Evolutionary conservation across 1,140 invertebrate genomes (phyloP).

Genomic region (Danaus melanippus): DNA sequence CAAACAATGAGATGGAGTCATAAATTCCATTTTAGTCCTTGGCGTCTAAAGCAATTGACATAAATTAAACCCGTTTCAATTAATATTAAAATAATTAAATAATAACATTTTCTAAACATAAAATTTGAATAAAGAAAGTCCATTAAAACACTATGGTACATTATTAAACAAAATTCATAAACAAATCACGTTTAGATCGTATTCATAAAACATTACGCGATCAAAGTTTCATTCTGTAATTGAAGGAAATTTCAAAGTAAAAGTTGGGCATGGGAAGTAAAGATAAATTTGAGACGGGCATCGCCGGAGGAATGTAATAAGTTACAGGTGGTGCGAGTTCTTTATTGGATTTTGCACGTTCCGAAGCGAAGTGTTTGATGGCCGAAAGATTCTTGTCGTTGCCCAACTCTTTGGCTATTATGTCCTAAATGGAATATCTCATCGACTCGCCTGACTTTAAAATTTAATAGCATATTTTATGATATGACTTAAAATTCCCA

Average conservation of each 20-base stretch:
- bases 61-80: no score
- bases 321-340: constrained; percentile 63
- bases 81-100: no score
- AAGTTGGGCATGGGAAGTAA: constrained; percentile 58
- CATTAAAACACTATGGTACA: constrained; percentile 11
- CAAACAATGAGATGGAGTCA: no score
- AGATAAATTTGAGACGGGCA: constrained; percentile 48
- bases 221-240: constrained; percentile 44
- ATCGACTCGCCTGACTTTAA: not conserved
- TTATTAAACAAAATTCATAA: constrained; percentile 14
- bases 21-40: no score
- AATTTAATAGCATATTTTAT: not conserved
- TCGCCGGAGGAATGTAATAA: constrained; percentile 68
- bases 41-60: no score
- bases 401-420: constrained; percentile 55
- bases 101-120: no score
- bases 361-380: constrained; percentile 60
- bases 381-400: constrained; percentile 57
- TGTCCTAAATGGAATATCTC: not conserved
- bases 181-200: constrained; percentile 19
- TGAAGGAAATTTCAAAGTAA: constrained; percentile 58
- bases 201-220: constrained; percentile 36
- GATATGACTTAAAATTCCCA: no score
- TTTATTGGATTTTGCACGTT: constrained; percentile 69
- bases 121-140: constrained; percentile 23